Conservation (phyloP, 2,888 invertebrate species). For the Tetranychus truncatus region DNA sequence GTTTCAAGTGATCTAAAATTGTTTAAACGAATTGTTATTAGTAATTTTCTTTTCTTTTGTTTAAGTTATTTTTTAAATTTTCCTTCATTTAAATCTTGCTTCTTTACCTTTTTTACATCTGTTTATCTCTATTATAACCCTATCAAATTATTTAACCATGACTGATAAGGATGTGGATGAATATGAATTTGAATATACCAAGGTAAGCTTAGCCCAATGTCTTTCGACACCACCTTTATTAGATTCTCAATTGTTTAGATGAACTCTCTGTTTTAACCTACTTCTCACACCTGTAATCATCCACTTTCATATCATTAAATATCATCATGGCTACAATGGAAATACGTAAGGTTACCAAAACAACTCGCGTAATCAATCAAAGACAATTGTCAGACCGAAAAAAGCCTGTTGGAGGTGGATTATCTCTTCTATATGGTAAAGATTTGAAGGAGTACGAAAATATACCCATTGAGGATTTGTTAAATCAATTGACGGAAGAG, state of each 20-base stretch:
- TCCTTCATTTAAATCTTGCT: too few species aligned
- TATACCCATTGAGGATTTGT: constrained; percentile 82
- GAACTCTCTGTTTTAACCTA: neutral
- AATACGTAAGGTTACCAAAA: constrained; percentile 19
- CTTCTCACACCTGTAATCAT: neutral
- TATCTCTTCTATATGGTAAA: constrained; percentile 51
- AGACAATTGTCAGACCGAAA: constrained; percentile 13
- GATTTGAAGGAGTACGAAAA: constrained; percentile 78
- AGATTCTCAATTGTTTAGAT: neutral
- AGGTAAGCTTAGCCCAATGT: constrained; percentile 16
- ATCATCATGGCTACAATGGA: neutral
- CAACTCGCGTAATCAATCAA: constrained; percentile 19
- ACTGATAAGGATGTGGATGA: constrained; percentile 19
- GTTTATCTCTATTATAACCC: too few species aligned
- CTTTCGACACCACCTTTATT: neutral
- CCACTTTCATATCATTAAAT: neutral
- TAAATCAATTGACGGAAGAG: constrained; percentile 77
- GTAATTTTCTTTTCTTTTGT: too few species aligned
- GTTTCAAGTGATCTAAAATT: too few species aligned
- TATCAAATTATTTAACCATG: neutral
- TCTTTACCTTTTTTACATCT: too few species aligned
- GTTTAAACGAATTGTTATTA: too few species aligned
- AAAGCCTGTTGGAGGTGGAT: constrained; percentile 7
- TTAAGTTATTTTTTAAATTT: too few species aligned
- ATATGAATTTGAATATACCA: constrained; percentile 23